Conservation (phyloP, 2,113 vertebrate genomes). For the Mesoclemmys tuberculata region DNA sequence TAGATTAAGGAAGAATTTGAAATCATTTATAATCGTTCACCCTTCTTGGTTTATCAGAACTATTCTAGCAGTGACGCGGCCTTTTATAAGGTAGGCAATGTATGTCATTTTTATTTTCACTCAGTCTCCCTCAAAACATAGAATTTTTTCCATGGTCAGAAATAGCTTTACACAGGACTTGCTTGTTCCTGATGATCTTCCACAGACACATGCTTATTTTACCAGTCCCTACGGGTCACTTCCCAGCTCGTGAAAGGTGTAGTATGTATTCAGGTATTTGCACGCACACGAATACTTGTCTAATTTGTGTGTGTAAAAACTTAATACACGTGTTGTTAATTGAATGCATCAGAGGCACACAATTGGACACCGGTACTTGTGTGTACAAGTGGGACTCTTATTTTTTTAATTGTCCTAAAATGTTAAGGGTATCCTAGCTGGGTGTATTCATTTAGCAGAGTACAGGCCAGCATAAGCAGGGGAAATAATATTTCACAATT, state of each 20-base stretch:
- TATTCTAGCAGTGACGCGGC: constrained; percentile 92
- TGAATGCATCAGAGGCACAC: neutral
- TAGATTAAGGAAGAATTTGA: constrained; percentile 97
- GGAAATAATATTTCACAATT: neutral
- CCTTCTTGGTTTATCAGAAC: constrained; percentile 99
- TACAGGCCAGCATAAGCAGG: neutral
- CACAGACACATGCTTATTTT: neutral
- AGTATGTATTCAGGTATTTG: neutral
- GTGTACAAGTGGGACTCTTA: neutral
- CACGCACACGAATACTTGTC: neutral
- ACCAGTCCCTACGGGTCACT: neutral
- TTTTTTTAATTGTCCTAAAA: neutral
- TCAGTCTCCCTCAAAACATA: neutral
- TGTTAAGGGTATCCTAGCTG: neutral
- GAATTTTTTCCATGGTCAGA: neutral
- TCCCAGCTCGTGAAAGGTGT: neutral
- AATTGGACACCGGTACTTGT: neutral
- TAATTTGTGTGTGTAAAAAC: neutral
- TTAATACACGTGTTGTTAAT: neutral
- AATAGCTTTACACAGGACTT: neutral
- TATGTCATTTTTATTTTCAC: neutral
- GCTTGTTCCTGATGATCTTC: neutral
- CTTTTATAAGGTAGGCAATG: constrained; percentile 93
- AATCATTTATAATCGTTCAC: constrained; percentile 98
- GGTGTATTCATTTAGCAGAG: neutral